These are phyloP conservation scores for Umimayanthus kanabou DNA, from an alignment of 92 coral and sea anemone genomes.

Conservation along the genomic window DNA sequence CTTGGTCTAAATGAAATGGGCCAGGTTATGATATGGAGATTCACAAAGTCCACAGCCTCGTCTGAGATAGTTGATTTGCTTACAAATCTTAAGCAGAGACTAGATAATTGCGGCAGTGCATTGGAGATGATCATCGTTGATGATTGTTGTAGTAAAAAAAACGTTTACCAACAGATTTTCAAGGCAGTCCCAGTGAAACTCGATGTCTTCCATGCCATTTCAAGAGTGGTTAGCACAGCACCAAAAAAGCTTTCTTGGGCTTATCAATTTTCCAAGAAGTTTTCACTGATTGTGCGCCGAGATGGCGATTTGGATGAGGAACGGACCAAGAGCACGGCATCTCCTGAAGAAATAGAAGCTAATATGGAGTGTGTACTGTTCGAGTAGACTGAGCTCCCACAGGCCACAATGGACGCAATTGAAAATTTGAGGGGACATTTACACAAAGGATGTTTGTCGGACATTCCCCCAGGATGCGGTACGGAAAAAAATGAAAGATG, in stretches of 20 bases:
- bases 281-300: conserved; percentile 53
- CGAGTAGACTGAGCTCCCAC: conserved; percentile 27
- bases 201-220: conserved; percentile 64
- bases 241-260: conserved; percentile 34
- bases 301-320: conserved; percentile 51
- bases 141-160: conserved; percentile 56
- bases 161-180: conserved; percentile 45
- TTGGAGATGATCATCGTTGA: conserved; percentile 51
- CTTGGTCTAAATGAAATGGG: conserved; percentile 60
- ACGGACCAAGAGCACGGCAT: too few species aligned
- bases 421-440: conserved; percentile 62
- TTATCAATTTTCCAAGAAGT: conserved; percentile 58
- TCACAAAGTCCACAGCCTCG: conserved; percentile 41
- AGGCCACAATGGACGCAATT: conserved; percentile 45
- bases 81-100: conserved; percentile 46
- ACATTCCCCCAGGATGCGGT: conserved; percentile 66
- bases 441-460: conserved; percentile 63
- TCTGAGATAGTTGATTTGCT: conserved; percentile 46
- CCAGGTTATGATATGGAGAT: conserved; percentile 57
- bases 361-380: conserved; percentile 53
- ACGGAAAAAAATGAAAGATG: conserved; percentile 69
- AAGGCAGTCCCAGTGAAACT: conserved; percentile 60
- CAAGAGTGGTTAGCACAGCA: conserved; percentile 45
- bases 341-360: too few species aligned
- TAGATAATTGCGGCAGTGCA: conserved; percentile 37